Evolutionary conservation across 2,888 invertebrate genomes (phyloP).

Genomic region (Atethmia centrago): DNA sequence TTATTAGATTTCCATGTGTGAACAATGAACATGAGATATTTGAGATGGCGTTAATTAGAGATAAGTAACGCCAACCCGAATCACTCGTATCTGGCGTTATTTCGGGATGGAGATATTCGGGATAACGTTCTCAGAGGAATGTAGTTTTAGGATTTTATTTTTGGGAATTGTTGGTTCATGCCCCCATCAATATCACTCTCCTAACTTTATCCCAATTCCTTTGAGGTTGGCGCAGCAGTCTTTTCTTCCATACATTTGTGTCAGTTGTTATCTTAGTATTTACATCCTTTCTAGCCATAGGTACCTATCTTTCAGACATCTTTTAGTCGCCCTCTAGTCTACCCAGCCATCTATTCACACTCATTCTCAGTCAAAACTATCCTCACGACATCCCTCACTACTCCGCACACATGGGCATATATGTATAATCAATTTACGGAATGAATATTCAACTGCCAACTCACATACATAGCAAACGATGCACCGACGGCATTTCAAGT

Average conservation of each 20-base stretch:
- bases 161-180: background rate
- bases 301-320: background rate
- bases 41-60: background rate
- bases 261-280: background rate
- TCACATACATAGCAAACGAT: slow-evolving; percentile 5
- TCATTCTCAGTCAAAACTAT: background rate
- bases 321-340: background rate
- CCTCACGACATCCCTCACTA: background rate
- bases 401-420: background rate
- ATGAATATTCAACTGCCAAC: background rate
- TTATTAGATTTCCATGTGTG: slow-evolving; percentile 17
- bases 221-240: background rate
- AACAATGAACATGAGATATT: too few species aligned
- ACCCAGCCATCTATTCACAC: too few species aligned
- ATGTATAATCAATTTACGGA: background rate
- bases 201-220: background rate
- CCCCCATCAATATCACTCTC: too few species aligned
- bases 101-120: background rate
- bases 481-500: slow-evolving; percentile 17
- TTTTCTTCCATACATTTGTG: background rate
- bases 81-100: background rate
- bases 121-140: too few species aligned
- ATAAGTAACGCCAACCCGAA: too few species aligned
- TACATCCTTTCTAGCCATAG: too few species aligned
- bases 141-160: background rate